Conservation (phyloP, 2,888 invertebrate genomes). For the Psylliodes chrysocephalus region DNA sequence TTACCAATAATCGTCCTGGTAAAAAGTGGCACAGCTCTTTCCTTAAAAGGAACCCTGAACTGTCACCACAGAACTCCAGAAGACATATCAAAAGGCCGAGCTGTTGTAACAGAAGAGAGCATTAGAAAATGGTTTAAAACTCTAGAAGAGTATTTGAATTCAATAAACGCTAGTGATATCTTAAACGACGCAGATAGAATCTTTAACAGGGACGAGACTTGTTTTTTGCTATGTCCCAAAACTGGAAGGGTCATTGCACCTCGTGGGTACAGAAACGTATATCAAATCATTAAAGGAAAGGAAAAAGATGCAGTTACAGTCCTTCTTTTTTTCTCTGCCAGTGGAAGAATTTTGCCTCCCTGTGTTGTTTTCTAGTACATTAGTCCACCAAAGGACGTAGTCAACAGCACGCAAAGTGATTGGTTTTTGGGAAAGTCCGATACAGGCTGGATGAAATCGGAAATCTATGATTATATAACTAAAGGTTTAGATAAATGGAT, state of each 20-base stretch:
- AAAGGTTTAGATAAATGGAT: no score
- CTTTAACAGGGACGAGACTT: not conserved
- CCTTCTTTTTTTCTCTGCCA: not conserved
- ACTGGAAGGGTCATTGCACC: not conserved
- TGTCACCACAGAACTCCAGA: not conserved
- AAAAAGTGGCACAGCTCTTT: no score
- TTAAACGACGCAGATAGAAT: not conserved
- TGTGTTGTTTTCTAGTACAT: no score
- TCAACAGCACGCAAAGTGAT: no score
- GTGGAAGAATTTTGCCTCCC: not conserved
- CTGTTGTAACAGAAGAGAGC: not conserved
- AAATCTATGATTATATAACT: no score
- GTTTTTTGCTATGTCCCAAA: not conserved
- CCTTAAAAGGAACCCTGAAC: no score
- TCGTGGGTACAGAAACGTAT: not conserved
- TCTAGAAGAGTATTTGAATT: not conserved
- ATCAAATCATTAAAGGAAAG: not conserved
- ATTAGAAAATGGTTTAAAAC: not conserved
- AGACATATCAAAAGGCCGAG: not conserved
- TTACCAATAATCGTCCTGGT: no score
- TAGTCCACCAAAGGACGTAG: no score
- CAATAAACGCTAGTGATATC: not conserved
- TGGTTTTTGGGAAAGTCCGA: no score
- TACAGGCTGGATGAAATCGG: no score
- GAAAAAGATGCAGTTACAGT: not conserved